Evolutionary conservation across 2,113 vertebrate species (phyloP).

Genomic region (Amphiprion ocellaris): DNA sequence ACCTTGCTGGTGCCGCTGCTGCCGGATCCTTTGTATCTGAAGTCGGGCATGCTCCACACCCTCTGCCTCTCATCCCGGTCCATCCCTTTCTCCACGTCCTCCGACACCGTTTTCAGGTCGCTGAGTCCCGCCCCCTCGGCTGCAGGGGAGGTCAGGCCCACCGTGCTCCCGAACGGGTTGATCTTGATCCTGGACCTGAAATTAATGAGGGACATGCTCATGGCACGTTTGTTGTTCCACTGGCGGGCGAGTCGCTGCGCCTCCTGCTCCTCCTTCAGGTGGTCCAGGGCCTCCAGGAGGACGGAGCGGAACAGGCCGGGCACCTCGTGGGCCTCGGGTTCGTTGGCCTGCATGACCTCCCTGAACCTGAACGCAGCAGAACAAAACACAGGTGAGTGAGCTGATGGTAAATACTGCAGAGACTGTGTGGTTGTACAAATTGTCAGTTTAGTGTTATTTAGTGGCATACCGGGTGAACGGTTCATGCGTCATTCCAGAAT

Average conservation of each 20-base stretch:
- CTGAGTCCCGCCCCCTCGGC: slow-evolving; percentile 59
- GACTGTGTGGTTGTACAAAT: too few relatives aligned
- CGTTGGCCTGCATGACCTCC: slow-evolving; percentile 89
- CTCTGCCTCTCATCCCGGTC: slow-evolving; percentile 77
- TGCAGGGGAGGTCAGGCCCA: slow-evolving; percentile 70
- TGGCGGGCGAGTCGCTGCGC: slow-evolving; percentile 89
- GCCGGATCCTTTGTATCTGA: slow-evolving; percentile 84
- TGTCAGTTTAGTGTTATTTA: too few relatives aligned
- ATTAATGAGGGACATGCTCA: slow-evolving; percentile 88
- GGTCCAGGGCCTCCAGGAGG: slow-evolving; percentile 90
- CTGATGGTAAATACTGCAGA: too few relatives aligned
- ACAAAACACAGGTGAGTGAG: neutral
- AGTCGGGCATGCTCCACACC: slow-evolving; percentile 95
- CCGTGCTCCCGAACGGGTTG: slow-evolving; percentile 89
- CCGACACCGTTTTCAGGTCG: slow-evolving; percentile 93
- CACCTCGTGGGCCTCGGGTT: slow-evolving; percentile 92
- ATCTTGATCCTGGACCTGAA: slow-evolving; percentile 92
- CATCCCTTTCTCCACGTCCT: slow-evolving; percentile 91
- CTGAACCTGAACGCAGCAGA: slow-evolving; percentile 88
- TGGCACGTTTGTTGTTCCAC: slow-evolving; percentile 91
- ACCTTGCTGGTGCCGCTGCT: slow-evolving; percentile 61
- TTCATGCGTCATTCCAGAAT: too few relatives aligned
- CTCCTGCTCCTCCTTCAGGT: slow-evolving; percentile 91
- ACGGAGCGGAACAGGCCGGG: slow-evolving; percentile 90
- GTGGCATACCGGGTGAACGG: too few relatives aligned